Conservation (phyloP, 2,888 invertebrate genomes). For the Drosophila gaucha region DNA sequence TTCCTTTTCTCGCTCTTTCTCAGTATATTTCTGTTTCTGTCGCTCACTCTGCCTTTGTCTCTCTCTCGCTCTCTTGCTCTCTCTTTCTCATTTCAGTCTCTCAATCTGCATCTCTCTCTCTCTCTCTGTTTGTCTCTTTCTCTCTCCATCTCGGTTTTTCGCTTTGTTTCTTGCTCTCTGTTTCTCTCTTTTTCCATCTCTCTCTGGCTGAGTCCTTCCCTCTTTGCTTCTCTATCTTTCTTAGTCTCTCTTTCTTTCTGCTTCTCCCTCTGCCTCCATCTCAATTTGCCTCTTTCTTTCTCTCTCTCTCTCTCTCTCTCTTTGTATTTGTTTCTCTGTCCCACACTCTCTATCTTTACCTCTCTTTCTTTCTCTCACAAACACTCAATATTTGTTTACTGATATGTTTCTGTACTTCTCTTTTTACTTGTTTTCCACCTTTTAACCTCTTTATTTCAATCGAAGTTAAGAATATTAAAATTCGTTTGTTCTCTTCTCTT, state of each 20-base stretch:
- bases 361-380: neutral
- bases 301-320: too few relatives aligned
- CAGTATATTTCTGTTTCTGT: neutral
- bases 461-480: too few relatives aligned
- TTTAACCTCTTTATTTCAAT: too few relatives aligned
- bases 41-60: neutral
- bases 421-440: neutral
- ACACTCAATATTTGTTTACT: too few relatives aligned
- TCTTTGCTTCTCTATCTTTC: neutral
- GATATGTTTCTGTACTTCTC: too few relatives aligned
- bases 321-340: too few relatives aligned
- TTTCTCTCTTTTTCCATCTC: neutral
- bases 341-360: neutral
- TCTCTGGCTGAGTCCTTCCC: neutral
- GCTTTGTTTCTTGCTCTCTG: neutral
- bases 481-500: too few relatives aligned
- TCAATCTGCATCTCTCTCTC: neutral
- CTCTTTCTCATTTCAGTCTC: neutral
- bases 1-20: neutral
- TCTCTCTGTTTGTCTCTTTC: neutral
- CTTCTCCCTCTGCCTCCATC: neutral
- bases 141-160: neutral
- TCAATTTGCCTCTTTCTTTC: neutral
- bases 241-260: neutral
- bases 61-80: neutral